Conservation (phyloP, 2,888 invertebrate species). For the Unio pictorum region DNA sequence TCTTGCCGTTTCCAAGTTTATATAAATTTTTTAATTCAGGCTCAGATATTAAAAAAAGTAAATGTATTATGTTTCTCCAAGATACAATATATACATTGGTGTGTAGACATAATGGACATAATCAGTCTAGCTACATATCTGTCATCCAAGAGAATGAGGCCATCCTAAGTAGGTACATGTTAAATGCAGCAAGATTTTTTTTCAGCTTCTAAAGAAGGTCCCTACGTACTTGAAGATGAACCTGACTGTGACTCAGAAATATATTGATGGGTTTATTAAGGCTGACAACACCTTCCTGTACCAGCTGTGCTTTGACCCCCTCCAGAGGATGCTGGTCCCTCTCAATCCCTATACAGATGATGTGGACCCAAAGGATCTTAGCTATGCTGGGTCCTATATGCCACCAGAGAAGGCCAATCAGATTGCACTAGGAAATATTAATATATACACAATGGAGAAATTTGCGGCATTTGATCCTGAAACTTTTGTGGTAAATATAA, state of each 20-base stretch:
- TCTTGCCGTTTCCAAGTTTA: no score
- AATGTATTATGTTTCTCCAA: no score
- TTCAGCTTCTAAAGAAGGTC: slow-evolving; percentile 78
- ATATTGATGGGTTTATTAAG: slow-evolving; percentile 86
- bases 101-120: no score
- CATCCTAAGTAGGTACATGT: no score
- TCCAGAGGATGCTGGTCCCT: slow-evolving; percentile 81
- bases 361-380: slow-evolving; percentile 77
- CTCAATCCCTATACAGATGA: slow-evolving; percentile 80
- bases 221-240: slow-evolving; percentile 86
- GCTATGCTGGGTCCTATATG: slow-evolving; percentile 78
- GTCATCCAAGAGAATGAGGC: no score
- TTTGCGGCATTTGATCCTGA: slow-evolving; percentile 75
- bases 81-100: no score
- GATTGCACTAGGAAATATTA: slow-evolving; percentile 89
- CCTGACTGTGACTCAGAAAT: slow-evolving; percentile 84
- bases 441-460: slow-evolving; percentile 81
- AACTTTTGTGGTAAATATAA: slow-evolving; percentile 43
- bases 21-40: no score
- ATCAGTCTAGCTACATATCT: no score
- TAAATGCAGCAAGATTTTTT: neutral
- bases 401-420: slow-evolving; percentile 81
- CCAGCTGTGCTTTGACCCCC: slow-evolving; percentile 93
- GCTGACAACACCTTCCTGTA: slow-evolving; percentile 95
- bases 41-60: no score